Evolutionary conservation across 2,888 invertebrate genomes (phyloP), one percentile per base, ranked within the genome.

Genomic region (Rhingia campestris): DNA sequence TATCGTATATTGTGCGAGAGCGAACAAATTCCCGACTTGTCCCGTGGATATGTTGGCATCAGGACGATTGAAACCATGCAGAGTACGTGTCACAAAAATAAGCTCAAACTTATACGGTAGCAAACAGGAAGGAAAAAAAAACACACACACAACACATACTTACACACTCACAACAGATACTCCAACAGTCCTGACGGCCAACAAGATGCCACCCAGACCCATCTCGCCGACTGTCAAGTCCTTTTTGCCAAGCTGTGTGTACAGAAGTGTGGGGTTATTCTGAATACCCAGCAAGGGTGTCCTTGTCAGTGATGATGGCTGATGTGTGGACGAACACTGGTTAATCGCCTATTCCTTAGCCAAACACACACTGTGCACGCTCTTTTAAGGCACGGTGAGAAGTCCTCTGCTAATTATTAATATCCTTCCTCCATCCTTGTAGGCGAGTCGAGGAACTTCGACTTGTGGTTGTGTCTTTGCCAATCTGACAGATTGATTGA

Each of bases 371-470:
- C 10, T 32, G 41, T 41, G 54, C 49, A 51, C 41, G 22, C 47
- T 63, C 54, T 41, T 76, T 22, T 70, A 22, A 67, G 54, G 58
- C 67, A 77, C 67, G 72, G 66, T 73, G 69, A 82, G 58, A 73
- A 64, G 82, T 79, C 73, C 82, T 82, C 67, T 77, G 81, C 86
- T 87, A 87, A 87, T 87, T 87, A 86, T 80, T 86, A 86, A 87
- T 87, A 86, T 87, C 87, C 87, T 86, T 79, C 59, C 70, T 61
- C 5, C 32, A 30, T 32, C 49, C 49, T 32, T 39, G 43, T 39
- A 58, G 72, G 54, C 73, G 43, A 58, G 72, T 49, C 73, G 43
- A 66, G 70, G 41, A 74, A 64, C 70, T 79, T 70, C 58, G 70
- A 70, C 73, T 82, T 72, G 82, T 75, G 76, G 82, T 79, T 73